Conservation (phyloP, 2,113 vertebrate genomes). For the mouse (Mus musculus) region DNA sequence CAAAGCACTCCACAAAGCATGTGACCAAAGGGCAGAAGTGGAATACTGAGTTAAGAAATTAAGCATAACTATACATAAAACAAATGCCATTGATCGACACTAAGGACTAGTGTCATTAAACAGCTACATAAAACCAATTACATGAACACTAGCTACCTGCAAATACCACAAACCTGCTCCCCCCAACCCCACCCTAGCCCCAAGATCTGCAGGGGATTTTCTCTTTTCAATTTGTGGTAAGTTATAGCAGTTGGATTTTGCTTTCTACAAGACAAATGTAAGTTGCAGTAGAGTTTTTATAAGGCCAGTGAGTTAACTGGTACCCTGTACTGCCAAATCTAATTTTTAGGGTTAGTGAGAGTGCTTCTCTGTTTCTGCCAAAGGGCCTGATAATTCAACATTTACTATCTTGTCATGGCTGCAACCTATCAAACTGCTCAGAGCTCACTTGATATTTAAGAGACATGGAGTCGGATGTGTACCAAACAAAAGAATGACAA, state of each 20-base stretch:
- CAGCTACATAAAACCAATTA: neutral
- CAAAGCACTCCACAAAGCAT: neutral
- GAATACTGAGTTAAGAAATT: neutral
- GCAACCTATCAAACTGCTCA: neutral
- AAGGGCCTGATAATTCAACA: neutral
- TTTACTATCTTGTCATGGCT: neutral
- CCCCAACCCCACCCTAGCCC: no score
- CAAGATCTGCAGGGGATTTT: neutral
- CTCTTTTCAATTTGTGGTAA: neutral
- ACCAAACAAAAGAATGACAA: neutral
- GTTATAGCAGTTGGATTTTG: neutral
- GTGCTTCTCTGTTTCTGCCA: neutral
- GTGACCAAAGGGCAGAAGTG: neutral
- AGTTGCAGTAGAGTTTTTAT: neutral
- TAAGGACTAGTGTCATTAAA: neutral
- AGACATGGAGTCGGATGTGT: neutral
- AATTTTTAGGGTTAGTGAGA: neutral
- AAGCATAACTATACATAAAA: neutral
- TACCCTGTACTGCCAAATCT: neutral
- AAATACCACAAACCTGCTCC: neutral
- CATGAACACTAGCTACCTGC: neutral
- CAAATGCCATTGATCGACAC: neutral
- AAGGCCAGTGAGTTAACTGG: neutral
- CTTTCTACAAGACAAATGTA: no score
- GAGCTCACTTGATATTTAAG: neutral